Evolutionary conservation across 2,797 vertebrate genomes (phyloP).

Genomic region (Sebastiscus albofasciatus): DNA sequence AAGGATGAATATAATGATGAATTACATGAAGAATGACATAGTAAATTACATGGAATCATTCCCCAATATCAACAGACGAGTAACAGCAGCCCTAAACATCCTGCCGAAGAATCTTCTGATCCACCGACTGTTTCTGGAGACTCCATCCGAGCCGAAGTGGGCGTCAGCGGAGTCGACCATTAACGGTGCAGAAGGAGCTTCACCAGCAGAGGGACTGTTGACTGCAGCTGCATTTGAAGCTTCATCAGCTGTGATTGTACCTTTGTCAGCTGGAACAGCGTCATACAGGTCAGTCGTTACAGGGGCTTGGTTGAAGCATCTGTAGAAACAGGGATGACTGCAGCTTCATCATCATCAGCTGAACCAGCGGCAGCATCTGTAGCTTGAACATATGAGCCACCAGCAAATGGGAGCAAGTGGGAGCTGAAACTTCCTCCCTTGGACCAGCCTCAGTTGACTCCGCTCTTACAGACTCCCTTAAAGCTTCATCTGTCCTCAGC

Average conservation of each 20-base stretch:
- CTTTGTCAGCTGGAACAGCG: neutral
- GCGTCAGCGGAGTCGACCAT: neutral
- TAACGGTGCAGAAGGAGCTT: neutral
- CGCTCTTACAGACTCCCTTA: neutral
- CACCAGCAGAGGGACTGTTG: neutral
- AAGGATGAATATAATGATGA: neutral
- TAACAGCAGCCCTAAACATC: neutral
- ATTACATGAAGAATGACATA: neutral
- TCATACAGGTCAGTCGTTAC: neutral
- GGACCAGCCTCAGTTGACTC: neutral
- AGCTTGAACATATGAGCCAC: neutral
- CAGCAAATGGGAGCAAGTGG: neutral
- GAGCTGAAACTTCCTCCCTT: neutral
- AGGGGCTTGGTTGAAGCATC: neutral
- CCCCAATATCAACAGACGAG: neutral
- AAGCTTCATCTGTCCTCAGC: neutral
- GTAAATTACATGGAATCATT: neutral
- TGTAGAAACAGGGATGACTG: no score
- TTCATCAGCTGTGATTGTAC: neutral
- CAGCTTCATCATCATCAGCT: neutral
- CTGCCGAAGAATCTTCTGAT: neutral
- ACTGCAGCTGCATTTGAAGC: neutral
- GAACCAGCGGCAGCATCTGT: neutral
- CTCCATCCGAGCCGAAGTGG: neutral
- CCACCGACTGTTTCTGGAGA: neutral